Percentiles rank a stretch among this genome's conserved stretches.
phyloP scores from a whole-genome alignment of 2,888 invertebrate genomes.

The Microctonus aethiopoides region DNA sequence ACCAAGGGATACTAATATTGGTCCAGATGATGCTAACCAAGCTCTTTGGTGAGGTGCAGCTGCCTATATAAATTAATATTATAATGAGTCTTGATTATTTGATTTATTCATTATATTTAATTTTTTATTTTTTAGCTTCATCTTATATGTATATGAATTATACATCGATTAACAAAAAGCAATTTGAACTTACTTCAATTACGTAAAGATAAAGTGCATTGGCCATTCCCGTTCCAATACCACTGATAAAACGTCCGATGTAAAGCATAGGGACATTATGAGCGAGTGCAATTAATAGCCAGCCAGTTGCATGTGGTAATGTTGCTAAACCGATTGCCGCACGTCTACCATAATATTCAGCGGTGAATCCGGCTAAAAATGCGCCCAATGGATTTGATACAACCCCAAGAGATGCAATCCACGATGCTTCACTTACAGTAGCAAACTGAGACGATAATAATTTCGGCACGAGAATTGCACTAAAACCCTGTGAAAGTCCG shows the following conservation, averaged over 20 bases:
- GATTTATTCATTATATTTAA: no score
- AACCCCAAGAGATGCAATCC: conserved; percentile 80
- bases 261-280: conserved; percentile 74
- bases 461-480: conserved; percentile 79
- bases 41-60: conserved; percentile 77
- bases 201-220: conserved; percentile 62
- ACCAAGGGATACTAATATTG: conserved; percentile 78
- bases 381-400: conserved; percentile 80
- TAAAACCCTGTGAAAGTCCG: conserved; percentile 81
- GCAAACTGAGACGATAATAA: conserved; percentile 72
- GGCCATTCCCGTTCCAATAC: conserved; percentile 75
- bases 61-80: conserved; percentile 67
- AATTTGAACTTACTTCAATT: conserved; percentile 53
- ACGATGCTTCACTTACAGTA: conserved; percentile 74
- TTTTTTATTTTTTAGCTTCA: no score
- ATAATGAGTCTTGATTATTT: no score
- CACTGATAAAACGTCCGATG: conserved; percentile 76
- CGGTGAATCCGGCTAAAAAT: conserved; percentile 75
- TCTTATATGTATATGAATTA: neutral
- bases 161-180: neutral
- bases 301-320: conserved; percentile 76
- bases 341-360: conserved; percentile 75
- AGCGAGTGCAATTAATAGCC: conserved; percentile 77
- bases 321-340: conserved; percentile 76
- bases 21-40: conserved; percentile 77